A percentile compares a stretch with the other conserved stretches of the same genome.
Evolutionary conservation across 2,888 invertebrate species (phyloP).

Genomic region (Xylota segnis): DNA sequence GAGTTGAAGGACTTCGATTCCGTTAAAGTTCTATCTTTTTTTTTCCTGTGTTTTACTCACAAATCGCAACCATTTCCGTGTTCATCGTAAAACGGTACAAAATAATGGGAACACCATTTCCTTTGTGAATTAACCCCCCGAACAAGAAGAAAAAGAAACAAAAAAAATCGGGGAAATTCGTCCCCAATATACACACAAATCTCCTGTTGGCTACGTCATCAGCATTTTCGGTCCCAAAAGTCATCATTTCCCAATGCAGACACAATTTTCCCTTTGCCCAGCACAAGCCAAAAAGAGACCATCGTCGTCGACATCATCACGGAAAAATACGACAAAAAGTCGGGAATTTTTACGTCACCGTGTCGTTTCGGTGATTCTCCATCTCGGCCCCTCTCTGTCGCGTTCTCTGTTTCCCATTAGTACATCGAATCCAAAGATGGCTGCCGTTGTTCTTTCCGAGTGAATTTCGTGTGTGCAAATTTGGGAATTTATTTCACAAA

Average conservation of each 20-base stretch:
- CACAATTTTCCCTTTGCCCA: constrained; percentile 39
- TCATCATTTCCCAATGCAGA: constrained; percentile 24
- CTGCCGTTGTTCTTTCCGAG: constrained; percentile 74
- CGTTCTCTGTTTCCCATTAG: constrained; percentile 67
- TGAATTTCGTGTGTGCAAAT: constrained; percentile 76
- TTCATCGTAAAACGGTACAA: neutral
- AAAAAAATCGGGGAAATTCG: constrained; percentile 24
- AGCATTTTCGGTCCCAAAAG: constrained; percentile 38
- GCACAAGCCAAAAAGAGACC: constrained; percentile 53
- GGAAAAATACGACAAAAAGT: constrained; percentile 44
- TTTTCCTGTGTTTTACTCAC: constrained; percentile 4
- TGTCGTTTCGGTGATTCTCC: neutral
- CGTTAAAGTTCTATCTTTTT: constrained; percentile 45
- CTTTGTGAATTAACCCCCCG: neutral
- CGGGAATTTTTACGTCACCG: constrained; percentile 65
- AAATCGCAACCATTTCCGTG: constrained; percentile 29
- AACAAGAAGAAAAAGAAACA: neutral
- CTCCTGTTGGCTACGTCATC: constrained; percentile 60
- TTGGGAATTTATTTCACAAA: constrained; percentile 70
- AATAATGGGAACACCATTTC: constrained; percentile 20
- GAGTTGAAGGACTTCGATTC: constrained; percentile 55
- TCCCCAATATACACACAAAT: constrained; percentile 4
- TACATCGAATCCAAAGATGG: constrained; percentile 73
- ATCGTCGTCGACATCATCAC: constrained; percentile 42
- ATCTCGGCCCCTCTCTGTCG: constrained; percentile 10